Evolutionary conservation across 2,888 invertebrate genomes (phyloP).

Genomic region (Proisotoma minuta): DNA sequence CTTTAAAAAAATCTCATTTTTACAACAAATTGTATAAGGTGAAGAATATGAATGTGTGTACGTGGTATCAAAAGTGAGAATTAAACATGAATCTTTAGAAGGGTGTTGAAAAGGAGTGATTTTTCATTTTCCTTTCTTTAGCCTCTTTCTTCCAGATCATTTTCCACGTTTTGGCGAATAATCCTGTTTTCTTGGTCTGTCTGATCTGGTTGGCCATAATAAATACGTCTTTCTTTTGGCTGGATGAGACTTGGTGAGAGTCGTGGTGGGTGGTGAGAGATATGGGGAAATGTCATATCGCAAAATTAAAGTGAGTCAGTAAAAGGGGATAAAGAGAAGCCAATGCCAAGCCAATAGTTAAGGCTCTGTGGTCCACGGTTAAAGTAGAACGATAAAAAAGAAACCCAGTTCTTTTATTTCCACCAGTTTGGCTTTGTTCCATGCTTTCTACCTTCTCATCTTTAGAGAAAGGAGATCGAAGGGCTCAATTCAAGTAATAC

Average conservation of each 20-base stretch:
- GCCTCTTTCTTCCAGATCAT: not conserved
- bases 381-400: conserved; percentile 2
- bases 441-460: conserved; percentile 3
- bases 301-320: not conserved
- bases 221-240: too few species aligned
- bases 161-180: conserved; percentile 2
- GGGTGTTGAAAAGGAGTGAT: too few species aligned
- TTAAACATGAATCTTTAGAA: too few species aligned
- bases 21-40: too few species aligned
- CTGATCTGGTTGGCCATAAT: too few species aligned
- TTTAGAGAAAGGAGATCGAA: not conserved
- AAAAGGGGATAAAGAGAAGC: conserved; percentile 2
- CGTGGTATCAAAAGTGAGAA: too few species aligned
- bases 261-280: not conserved
- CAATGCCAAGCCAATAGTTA: conserved; percentile 1
- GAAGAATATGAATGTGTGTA: too few species aligned
- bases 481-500: not conserved
- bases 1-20: too few species aligned
- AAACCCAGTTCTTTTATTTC: conserved; percentile 16
- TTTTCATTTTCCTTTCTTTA: not conserved
- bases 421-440: conserved; percentile 17
- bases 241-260: not conserved
- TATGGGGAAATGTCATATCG: not conserved
- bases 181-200: not conserved
- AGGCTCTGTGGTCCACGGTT: too few species aligned